A percentile compares a stretch with the other conserved stretches of the same genome.
Evolutionary conservation across 1,140 invertebrate species (phyloP).

Genomic region (Drosophila pseudoananassae): DNA sequence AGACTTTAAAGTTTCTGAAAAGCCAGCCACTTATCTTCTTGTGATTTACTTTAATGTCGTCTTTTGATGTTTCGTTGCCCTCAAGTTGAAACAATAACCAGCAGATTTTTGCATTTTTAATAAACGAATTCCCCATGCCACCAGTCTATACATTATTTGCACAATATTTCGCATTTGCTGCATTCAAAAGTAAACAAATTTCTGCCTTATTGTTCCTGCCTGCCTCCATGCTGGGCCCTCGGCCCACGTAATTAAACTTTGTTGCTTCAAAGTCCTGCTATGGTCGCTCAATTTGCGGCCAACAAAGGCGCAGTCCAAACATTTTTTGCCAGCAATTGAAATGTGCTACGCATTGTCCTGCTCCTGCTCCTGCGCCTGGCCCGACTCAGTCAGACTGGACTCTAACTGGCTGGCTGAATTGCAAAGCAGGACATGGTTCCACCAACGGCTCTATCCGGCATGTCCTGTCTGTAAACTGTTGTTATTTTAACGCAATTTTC

Average conservation of each 20-base stretch:
- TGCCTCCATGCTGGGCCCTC: conserved; percentile 18
- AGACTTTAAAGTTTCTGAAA: background rate
- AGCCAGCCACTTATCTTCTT: background rate
- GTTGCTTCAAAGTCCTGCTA: conserved; percentile 71
- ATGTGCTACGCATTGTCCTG: conserved; percentile 65
- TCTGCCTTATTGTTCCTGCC: conserved; percentile 55
- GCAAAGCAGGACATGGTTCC: conserved; percentile 57
- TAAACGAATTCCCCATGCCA: conserved; percentile 37
- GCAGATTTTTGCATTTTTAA: conserved; percentile 59
- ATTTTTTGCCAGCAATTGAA: conserved; percentile 77
- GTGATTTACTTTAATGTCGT: conserved; percentile 10
- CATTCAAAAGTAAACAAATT: conserved; percentile 56
- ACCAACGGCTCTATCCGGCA: conserved; percentile 27
- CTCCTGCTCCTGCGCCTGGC: background rate
- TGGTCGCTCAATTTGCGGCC: conserved; percentile 76
- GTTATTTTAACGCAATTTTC: conserved; percentile 83
- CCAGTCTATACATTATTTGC: conserved; percentile 58
- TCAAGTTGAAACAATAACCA: conserved; percentile 29
- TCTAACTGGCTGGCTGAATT: conserved; percentile 24
- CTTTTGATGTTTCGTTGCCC: conserved; percentile 27
- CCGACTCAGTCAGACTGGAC: conserved; percentile 4
- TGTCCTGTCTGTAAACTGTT: conserved; percentile 75
- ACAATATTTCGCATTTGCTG: conserved; percentile 69
- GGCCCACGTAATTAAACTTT: conserved; percentile 75
- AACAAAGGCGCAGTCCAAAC: conserved; percentile 71